A percentile compares a stretch with the other conserved stretches of the same genome.
These are phyloP conservation scores for Dallia pectoralis DNA, from an alignment of 2,797 vertebrate species.

Conservation along the genomic window DNA sequence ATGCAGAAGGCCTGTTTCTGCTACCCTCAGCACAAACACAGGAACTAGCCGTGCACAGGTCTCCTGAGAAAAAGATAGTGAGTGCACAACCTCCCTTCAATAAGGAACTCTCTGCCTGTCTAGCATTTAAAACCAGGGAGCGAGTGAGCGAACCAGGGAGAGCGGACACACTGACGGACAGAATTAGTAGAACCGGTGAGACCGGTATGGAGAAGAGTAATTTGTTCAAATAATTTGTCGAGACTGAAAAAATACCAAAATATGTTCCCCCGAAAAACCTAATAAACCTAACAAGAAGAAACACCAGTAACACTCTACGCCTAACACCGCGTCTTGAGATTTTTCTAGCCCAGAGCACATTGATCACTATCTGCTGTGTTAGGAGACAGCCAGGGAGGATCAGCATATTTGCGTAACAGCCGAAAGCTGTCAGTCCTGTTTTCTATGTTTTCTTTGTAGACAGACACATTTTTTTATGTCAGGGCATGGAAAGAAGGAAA, in stretches of 20 bases:
- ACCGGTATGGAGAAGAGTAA: background rate
- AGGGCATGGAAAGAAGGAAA: conserved; percentile 43
- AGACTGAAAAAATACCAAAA: conserved; percentile 20
- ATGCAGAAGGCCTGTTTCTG: conserved; percentile 38
- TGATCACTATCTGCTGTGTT: conserved; percentile 3
- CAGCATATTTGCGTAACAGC: conserved; percentile 13
- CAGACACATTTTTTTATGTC: conserved; percentile 82
- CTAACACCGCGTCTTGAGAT: background rate
- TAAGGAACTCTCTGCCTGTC: conserved; percentile 45
- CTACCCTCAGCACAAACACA: conserved; percentile 57
- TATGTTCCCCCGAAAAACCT: conserved; percentile 5
- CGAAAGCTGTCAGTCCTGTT: conserved; percentile 35
- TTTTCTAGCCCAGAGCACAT: conserved; percentile 17
- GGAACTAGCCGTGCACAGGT: conserved; percentile 50
- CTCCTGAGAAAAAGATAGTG: background rate
- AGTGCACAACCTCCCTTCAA: conserved; percentile 42
- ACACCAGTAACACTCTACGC: background rate
- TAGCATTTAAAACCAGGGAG: conserved; percentile 38
- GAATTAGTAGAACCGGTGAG: conserved; percentile 12
- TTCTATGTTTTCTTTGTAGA: conserved; percentile 64
- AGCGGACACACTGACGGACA: conserved; percentile 15
- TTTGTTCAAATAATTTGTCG: background rate
- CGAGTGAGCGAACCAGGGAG: conserved; percentile 19
- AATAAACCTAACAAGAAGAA: background rate
- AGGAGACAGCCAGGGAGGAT: conserved; percentile 13